Evolutionary conservation across 2,797 vertebrate genomes (phyloP).

Genomic region (Danio aesculapii): DNA sequence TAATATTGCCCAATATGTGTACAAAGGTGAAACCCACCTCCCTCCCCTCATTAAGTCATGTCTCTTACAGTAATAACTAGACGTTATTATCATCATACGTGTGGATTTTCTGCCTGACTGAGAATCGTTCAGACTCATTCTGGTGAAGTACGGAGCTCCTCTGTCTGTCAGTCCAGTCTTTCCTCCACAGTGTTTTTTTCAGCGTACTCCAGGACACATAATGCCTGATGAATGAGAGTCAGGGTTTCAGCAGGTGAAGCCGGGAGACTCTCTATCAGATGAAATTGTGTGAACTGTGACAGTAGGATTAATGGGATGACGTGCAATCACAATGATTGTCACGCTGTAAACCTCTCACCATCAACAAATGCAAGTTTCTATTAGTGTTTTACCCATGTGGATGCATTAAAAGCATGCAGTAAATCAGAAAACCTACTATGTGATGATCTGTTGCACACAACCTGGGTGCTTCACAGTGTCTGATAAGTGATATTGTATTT

Average conservation of each 20-base stretch:
- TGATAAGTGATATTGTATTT: no score
- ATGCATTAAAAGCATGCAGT: background rate
- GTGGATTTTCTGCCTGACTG: conserved; percentile 22
- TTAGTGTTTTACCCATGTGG: background rate
- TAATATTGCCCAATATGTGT: background rate
- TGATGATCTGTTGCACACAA: no score
- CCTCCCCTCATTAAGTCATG: no score
- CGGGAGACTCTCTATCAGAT: conserved; percentile 35
- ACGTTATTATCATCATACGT: background rate
- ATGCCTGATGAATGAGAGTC: background rate
- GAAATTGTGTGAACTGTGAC: conserved; percentile 27
- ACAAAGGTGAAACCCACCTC: background rate
- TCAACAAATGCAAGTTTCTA: background rate
- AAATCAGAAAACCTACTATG: background rate
- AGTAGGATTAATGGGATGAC: conserved; percentile 33
- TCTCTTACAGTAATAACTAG: no score
- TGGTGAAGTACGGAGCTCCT: background rate
- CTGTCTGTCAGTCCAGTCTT: conserved; percentile 17
- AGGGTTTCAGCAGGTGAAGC: conserved; percentile 15
- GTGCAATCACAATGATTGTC: conserved; percentile 52
- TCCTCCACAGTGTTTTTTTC: conserved; percentile 3
- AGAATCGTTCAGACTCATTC: conserved; percentile 1
- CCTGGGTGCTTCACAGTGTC: no score
- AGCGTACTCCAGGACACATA: background rate
- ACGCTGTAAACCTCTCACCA: background rate